Conservation (phyloP, 2,113 vertebrate genomes). For the Microcebus griseorufus region DNA sequence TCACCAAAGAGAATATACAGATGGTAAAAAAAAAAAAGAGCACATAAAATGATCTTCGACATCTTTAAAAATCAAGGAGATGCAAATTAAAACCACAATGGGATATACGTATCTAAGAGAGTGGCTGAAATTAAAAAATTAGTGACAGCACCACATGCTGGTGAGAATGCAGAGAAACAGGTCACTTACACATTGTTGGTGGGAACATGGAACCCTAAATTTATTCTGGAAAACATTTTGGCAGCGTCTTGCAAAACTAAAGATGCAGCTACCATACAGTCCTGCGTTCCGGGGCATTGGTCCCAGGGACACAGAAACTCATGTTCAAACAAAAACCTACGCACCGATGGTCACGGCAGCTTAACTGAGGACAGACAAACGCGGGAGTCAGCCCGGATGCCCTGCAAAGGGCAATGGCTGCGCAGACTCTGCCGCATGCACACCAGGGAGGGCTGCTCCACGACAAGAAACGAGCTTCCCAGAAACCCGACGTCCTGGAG, state of each 20-base stretch:
- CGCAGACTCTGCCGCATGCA: no score
- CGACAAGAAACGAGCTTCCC: no score
- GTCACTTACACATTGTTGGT: no score
- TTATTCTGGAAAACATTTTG: background rate
- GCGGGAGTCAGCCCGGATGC: background rate
- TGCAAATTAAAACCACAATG: background rate
- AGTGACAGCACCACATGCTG: background rate
- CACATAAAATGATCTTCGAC: background rate
- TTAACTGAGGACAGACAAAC: background rate
- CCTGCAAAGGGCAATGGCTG: background rate
- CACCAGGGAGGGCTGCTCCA: no score
- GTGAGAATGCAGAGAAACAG: background rate
- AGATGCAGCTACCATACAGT: background rate
- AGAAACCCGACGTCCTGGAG: no score
- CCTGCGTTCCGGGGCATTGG: background rate
- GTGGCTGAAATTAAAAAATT: background rate
- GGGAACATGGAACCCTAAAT: background rate
- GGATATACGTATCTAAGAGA: accelerated
- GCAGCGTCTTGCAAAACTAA: background rate
- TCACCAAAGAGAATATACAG: background rate
- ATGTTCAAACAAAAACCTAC: background rate
- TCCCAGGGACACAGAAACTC: background rate
- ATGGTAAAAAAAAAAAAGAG: background rate
- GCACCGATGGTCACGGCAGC: background rate
- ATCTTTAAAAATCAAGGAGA: background rate